Conservation (phyloP, 2,797 vertebrate species). For the Coilia nasus region DNA sequence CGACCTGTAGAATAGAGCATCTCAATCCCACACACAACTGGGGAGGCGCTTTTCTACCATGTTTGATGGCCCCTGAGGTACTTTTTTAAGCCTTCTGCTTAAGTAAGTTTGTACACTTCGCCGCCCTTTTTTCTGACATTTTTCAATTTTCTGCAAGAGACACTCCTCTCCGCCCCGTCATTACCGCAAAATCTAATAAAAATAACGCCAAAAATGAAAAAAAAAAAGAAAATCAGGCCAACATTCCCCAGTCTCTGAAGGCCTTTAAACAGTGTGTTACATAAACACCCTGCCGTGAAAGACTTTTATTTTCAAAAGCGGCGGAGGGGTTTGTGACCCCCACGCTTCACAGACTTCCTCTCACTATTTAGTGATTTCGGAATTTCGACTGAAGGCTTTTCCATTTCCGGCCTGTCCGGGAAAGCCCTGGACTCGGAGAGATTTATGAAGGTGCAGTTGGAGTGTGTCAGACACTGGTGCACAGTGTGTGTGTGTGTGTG, state of each 20-base stretch:
- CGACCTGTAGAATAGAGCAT: not conserved
- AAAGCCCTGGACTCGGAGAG: conserved; percentile 1
- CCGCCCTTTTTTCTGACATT: not conserved
- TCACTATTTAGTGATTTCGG: conserved; percentile 23
- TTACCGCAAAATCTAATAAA: conserved; percentile 20
- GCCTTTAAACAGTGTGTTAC: conserved; percentile 9
- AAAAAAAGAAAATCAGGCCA: not conserved
- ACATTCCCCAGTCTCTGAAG: not conserved
- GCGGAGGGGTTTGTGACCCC: not conserved
- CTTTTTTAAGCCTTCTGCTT: not conserved
- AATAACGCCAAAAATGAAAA: not conserved
- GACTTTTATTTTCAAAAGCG: conserved; percentile 18
- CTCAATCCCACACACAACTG: not conserved
- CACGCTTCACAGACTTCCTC: conserved; percentile 22
- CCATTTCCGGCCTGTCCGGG: conserved; percentile 24
- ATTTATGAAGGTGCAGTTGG: conserved; percentile 21
- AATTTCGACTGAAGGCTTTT: conserved; percentile 25
- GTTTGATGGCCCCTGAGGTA: no score
- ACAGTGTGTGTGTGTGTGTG: not conserved
- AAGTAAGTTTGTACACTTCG: not conserved
- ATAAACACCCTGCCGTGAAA: conserved; percentile 23
- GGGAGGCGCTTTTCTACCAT: not conserved
- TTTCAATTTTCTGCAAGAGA: conserved; percentile 3
- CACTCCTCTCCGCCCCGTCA: not conserved
- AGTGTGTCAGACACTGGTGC: not conserved